Evolutionary conservation across 2,797 vertebrate species (phyloP).

Genomic region (Vespertilio murinus): DNA sequence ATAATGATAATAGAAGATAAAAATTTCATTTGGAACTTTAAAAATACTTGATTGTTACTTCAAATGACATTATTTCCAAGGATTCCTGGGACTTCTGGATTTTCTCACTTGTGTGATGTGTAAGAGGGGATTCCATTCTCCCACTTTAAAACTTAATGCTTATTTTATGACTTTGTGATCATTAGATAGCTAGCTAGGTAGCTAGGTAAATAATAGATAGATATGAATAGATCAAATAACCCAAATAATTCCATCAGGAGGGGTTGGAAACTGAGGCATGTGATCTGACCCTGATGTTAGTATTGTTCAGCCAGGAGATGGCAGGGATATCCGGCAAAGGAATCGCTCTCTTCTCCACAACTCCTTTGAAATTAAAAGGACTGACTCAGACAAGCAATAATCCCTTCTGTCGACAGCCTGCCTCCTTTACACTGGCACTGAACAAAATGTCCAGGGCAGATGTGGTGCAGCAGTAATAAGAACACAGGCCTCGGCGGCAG

Average conservation of each 20-base stretch:
- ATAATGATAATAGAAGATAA: neutral
- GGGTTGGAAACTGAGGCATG: accelerated
- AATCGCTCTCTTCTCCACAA: neutral
- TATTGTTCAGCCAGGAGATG: neutral
- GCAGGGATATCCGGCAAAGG: neutral
- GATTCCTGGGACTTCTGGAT: neutral
- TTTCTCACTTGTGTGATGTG: neutral
- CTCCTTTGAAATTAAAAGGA: slow-evolving; percentile 26
- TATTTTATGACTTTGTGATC: neutral
- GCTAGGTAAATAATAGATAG: neutral
- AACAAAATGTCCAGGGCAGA: slow-evolving; percentile 43
- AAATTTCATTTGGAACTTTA: neutral
- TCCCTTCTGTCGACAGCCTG: neutral
- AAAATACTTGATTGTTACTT: neutral
- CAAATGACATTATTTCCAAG: neutral
- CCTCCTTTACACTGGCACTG: neutral
- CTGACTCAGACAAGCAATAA: neutral
- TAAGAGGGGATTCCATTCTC: neutral
- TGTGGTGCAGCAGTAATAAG: slow-evolving; percentile 7
- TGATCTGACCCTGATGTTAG: accelerated
- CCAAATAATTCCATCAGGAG: neutral
- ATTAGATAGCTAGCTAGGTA: neutral
- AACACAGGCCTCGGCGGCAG: neutral
- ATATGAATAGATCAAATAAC: neutral
- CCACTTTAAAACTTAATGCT: neutral